These are phyloP conservation scores for Caenorhabditis sinica DNA, from an alignment of 2,888 invertebrate genomes.

Conservation along the genomic window DNA sequence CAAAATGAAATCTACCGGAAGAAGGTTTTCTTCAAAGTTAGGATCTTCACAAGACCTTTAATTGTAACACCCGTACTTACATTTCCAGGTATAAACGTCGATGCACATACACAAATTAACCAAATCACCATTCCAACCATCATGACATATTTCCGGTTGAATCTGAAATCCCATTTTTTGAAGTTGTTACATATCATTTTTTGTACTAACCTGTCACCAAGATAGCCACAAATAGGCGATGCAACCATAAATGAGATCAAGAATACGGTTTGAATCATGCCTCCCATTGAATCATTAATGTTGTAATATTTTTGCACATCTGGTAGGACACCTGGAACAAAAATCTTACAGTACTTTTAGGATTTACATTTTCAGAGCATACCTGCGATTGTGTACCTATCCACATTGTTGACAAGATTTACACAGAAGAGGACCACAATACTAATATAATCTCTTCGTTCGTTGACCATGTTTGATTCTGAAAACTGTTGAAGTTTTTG, in stretches of 20 bases:
- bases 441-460: constrained; percentile 65
- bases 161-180: constrained; percentile 83
- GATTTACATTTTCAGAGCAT: neutral
- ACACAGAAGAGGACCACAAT: constrained; percentile 87
- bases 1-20: too few relatives aligned
- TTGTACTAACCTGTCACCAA: constrained; percentile 90
- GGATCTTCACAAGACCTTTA: too few relatives aligned
- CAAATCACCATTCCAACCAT: constrained; percentile 63
- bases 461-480: constrained; percentile 68
- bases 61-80: constrained; percentile 51
- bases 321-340: constrained; percentile 89
- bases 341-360: neutral
- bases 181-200: neutral
- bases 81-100: constrained; percentile 60
- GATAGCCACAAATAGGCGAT: constrained; percentile 97
- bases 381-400: constrained; percentile 97
- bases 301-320: constrained; percentile 89
- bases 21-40: too few relatives aligned
- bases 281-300: constrained; percentile 90
- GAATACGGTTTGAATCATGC: constrained; percentile 96
- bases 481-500: neutral
- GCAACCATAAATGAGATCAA: constrained; percentile 97
- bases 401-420: constrained; percentile 98
- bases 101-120: constrained; percentile 61
- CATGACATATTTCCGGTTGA: constrained; percentile 86